A percentile compares a stretch with the other conserved stretches of the same genome.
These are phyloP conservation scores for Eupithecia abbreviata DNA, from an alignment of 2,888 invertebrate genomes.

Conservation along the genomic window DNA sequence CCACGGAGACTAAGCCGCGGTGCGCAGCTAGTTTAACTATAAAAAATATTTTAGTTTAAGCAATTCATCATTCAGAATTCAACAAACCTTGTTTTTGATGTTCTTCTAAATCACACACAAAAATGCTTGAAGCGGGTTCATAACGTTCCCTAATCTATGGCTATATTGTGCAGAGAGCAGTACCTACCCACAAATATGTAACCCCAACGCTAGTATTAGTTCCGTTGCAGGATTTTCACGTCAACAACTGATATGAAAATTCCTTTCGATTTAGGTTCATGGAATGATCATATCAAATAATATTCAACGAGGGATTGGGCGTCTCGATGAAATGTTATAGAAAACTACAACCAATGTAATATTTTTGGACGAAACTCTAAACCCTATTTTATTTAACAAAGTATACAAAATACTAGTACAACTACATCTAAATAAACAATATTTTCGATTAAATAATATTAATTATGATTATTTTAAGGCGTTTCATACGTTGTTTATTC, in stretches of 20 bases:
- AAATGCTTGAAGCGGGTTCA: neutral
- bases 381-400: neutral
- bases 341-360: neutral
- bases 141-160: neutral
- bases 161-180: neutral
- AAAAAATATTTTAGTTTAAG: too few relatives aligned
- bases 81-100: neutral
- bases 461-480: too few relatives aligned
- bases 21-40: too few relatives aligned
- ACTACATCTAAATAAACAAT: too few relatives aligned
- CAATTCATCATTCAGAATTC: too few relatives aligned
- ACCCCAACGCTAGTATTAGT: conserved; percentile 64
- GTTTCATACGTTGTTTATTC: too few relatives aligned
- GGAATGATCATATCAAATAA: conserved; percentile 62
- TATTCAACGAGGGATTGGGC: neutral
- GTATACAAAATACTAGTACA: neutral
- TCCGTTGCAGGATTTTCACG: conserved; percentile 69
- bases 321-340: neutral
- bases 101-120: too few relatives aligned
- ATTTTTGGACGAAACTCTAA: neutral
- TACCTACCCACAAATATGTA: conserved; percentile 52
- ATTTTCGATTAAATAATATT: too few relatives aligned
- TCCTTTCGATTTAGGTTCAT: conserved; percentile 71
- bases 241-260: conserved; percentile 82
- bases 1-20: too few relatives aligned